These are phyloP conservation scores for Microplitis mediator DNA, from an alignment of 1,140 invertebrate genomes.

Conservation along the genomic window DNA sequence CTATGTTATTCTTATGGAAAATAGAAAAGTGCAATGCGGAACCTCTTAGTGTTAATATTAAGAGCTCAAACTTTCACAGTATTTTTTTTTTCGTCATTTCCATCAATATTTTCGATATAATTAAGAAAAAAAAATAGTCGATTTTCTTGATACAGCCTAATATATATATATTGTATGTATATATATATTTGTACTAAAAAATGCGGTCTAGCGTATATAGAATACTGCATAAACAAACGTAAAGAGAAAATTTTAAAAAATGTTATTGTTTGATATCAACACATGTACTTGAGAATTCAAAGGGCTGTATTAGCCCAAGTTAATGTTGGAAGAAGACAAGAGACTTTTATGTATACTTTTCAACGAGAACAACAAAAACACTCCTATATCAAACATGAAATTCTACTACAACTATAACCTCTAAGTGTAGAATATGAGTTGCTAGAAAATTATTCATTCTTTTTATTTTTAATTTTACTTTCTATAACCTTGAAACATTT, in stretches of 20 bases:
- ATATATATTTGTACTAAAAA: neutral
- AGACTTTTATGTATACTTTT: neutral
- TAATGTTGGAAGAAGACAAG: neutral
- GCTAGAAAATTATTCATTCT: neutral
- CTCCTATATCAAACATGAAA: slow-evolving; percentile 14
- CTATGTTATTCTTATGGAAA: no score
- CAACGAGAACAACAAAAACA: slow-evolving; percentile 18
- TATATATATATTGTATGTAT: no score
- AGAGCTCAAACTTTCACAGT: no score
- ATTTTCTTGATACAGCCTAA: no score
- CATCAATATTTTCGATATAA: no score
- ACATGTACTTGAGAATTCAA: neutral
- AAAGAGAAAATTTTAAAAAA: neutral
- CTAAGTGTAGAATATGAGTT: neutral
- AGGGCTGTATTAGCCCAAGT: no score
- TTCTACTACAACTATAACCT: neutral
- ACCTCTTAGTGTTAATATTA: no score
- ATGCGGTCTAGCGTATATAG: neutral
- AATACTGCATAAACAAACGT: neutral
- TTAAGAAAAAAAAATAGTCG: no score
- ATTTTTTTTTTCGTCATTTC: no score
- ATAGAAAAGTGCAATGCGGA: no score
- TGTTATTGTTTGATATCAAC: neutral
- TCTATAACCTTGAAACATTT: no score
- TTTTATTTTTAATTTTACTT: neutral